These are phyloP conservation scores for Heliconius hermathena DNA, from an alignment of 1,140 invertebrate species.

Conservation along the genomic window DNA sequence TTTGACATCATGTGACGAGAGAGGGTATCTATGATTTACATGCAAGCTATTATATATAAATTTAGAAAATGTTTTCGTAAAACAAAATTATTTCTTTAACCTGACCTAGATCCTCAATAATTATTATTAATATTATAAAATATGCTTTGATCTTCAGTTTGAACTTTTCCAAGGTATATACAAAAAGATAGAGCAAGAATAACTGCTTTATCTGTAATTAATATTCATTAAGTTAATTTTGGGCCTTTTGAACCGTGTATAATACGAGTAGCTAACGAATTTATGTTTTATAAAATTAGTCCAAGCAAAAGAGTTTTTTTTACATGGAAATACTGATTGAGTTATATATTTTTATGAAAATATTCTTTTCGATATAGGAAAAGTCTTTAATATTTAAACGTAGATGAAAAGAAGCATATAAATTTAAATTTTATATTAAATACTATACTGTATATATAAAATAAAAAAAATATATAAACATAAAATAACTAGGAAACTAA, in stretches of 20 bases:
- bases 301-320: not conserved
- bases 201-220: not conserved
- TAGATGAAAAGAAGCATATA: no score
- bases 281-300: not conserved
- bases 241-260: not conserved
- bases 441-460: no score
- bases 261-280: not conserved
- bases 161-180: not conserved
- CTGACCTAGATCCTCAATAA: not conserved
- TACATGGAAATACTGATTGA: not conserved
- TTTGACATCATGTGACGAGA: constrained; percentile 16
- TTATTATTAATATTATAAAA: not conserved
- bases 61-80: constrained; percentile 24
- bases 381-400: no score
- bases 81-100: not conserved
- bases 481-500: no score
- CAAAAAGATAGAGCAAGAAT: not conserved
- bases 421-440: no score
- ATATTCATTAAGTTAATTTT: constrained; percentile 9
- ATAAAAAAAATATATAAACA: not conserved
- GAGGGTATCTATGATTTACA: constrained; percentile 23
- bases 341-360: no score
- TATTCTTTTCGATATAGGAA: no score
- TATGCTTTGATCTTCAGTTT: no score
- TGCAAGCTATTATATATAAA: constrained; percentile 25